A percentile compares a stretch with the other conserved stretches of the same genome.
These are phyloP conservation scores for Melangyna quadrimaculata DNA, from an alignment of 2,888 invertebrate genomes.

Conservation along the genomic window DNA sequence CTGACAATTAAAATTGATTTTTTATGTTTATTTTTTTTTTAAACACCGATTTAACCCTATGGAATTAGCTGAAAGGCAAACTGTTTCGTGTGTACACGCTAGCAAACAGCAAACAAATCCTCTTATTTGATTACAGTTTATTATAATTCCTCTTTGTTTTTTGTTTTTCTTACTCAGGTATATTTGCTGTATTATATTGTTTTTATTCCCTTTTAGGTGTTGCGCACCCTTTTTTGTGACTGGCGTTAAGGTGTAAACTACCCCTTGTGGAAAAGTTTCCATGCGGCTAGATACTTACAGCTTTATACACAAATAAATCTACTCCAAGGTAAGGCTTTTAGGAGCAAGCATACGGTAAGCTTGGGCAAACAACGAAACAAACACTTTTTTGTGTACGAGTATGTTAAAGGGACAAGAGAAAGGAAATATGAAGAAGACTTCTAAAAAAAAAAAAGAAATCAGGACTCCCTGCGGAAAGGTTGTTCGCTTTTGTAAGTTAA, in stretches of 20 bases:
- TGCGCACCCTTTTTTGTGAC: constrained; percentile 28
- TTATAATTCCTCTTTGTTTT: constrained; percentile 37
- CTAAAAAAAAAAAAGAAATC: neutral
- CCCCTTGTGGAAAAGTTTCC: constrained; percentile 60
- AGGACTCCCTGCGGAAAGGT: constrained; percentile 12
- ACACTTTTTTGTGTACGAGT: constrained; percentile 23
- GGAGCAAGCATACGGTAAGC: neutral
- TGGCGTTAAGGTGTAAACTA: constrained; percentile 62
- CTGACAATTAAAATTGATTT: constrained; percentile 45
- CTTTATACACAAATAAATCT: constrained; percentile 63
- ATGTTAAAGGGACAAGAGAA: neutral
- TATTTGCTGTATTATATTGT: neutral
- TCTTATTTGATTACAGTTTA: constrained; percentile 60
- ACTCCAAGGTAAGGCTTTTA: constrained; percentile 14
- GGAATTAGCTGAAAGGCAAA: constrained; percentile 49
- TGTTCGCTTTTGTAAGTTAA: constrained; percentile 55
- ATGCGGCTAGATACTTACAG: constrained; percentile 67
- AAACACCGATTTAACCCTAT: constrained; percentile 49
- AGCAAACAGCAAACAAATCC: constrained; percentile 60
- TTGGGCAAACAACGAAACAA: constrained; percentile 33
- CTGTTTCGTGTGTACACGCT: constrained; percentile 51
- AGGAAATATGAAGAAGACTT: neutral
- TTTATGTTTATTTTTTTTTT: constrained; percentile 36
- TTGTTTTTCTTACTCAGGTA: neutral
- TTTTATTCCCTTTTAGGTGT: constrained; percentile 32